Base-by-base conservation (phyloP, 1,140 invertebrate species). In the Cydia amplana region DNA sequence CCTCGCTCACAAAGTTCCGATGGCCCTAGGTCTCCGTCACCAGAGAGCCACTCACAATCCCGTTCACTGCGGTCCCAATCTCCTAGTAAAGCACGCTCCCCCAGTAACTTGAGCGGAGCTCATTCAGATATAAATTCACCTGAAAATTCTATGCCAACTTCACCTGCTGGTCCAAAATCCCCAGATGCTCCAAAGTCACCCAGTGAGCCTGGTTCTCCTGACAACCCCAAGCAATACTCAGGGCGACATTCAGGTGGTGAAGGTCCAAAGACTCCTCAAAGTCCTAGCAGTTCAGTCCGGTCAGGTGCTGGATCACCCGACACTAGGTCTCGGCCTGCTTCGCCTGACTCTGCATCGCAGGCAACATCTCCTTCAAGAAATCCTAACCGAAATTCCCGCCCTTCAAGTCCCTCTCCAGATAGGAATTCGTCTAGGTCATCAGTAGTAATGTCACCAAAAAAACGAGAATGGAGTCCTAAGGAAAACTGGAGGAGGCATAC, bases 71-170 rank as follows among this genome's bases (percentile, higher is more conserved):
- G 63, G 51, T 86, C 85, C 55, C 79, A 79, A 51, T 49, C 75
- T 36, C 76, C 40, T 55, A 78, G 55, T 77, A 87, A 86, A 77
- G 75, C 51, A 72, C 78, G 74, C 14, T 89, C 91, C 25, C 87
- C 86, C 70, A 85, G 87, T 81, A 88, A 93, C 80, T 77, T 93
- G 79, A 90, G 88, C 81, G 86, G 83, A 25, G 88, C 82, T 65
- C 87, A 88, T 77, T 93, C 91, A 65, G 88, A 93, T 77, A 91
- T 93, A 55, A 90, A 91, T 85, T 93, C 91, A 60, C 90, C 91
- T 46, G 90, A 91, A 80, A 89, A 90, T 82, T 91, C 89, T 32
- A 79, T 84, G 77, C 85, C 87, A 74, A 81, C 75, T n/a, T 90
- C 90, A 25, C 88, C 88, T 73, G 40, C 75, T 28, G 87, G 85